Evolutionary conservation across 2,888 invertebrate genomes (phyloP), one percentile per base, ranked within the genome.

Genomic region (Hydraecia micacea): DNA sequence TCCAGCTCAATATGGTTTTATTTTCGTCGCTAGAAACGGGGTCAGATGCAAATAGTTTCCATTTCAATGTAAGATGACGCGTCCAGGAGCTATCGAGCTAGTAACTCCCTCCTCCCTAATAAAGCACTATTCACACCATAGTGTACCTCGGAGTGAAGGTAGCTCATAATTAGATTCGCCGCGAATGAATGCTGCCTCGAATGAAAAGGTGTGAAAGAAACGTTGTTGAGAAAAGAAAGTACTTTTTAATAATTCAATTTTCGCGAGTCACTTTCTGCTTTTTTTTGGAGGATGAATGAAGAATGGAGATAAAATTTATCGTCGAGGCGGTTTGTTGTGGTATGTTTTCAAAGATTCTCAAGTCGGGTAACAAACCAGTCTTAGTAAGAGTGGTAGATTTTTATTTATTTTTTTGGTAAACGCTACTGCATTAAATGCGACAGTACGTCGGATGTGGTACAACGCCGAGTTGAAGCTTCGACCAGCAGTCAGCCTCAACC

Each of bases 1-100:
- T 69, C n/a, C 65, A 82, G 28, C 68, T 79, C 78, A 73, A 78
- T 78, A 75, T 67, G 73, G 79, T 74, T 77, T 77, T 79, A 79
- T 83, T 80, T 86, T 79, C 32, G 72, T 55, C 60, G 7, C 25
- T 8, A 32, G 52, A 25, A 87, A 81, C 11, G 74, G 75, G 87
- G 87, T 83, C 86, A 77, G 21, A 76, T 87, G 86, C 77, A 87
- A 87, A 87, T 87, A 83, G 65, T 79, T 42, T 60, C 49, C 55
- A 58, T 83, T 83, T 85, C 85, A 75, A 77, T 69, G 73, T 72
- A 78, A 82, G 66, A 79, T 70, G 78, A 87, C 80, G 63, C 62
- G 62, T 58, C 66, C 67, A n/a, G 73, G 67, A 62, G 65, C 79
- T 73, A 85, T 75, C 49, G 84, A 69, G 36, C 28, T 52, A 72